Conservation (phyloP, 2,888 invertebrate genomes). For the Xestia sexstrigata region DNA sequence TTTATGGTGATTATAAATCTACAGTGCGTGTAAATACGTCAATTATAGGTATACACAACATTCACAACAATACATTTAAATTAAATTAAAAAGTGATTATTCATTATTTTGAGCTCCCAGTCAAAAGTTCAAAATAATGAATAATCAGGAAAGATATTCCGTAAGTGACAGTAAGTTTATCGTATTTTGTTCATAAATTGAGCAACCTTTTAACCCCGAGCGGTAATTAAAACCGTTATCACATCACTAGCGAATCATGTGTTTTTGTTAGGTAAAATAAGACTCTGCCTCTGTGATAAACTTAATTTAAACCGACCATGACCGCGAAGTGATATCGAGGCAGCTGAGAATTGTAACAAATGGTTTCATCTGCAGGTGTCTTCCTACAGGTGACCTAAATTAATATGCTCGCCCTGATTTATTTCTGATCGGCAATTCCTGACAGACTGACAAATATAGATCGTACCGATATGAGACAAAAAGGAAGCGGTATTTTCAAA, state of each 20-base stretch:
- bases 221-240: conserved; percentile 12
- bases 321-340: background rate
- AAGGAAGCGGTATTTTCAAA: background rate
- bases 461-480: background rate
- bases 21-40: too few species aligned
- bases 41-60: too few species aligned
- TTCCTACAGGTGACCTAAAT: background rate
- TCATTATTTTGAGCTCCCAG: too few species aligned
- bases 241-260: background rate
- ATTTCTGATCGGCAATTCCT: background rate
- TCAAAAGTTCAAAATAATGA: too few species aligned
- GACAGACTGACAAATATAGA: background rate
- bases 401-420: background rate
- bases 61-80: too few species aligned
- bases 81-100: too few species aligned
- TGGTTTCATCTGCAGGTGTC: background rate
- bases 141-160: too few species aligned
- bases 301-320: background rate
- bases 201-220: background rate
- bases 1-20: too few species aligned
- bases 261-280: background rate
- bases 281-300: background rate
- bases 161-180: background rate
- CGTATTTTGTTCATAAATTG: background rate
- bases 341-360: background rate